Evolutionary conservation across 2,888 invertebrate genomes (phyloP).

Genomic region (Sarcophaga variegata): DNA sequence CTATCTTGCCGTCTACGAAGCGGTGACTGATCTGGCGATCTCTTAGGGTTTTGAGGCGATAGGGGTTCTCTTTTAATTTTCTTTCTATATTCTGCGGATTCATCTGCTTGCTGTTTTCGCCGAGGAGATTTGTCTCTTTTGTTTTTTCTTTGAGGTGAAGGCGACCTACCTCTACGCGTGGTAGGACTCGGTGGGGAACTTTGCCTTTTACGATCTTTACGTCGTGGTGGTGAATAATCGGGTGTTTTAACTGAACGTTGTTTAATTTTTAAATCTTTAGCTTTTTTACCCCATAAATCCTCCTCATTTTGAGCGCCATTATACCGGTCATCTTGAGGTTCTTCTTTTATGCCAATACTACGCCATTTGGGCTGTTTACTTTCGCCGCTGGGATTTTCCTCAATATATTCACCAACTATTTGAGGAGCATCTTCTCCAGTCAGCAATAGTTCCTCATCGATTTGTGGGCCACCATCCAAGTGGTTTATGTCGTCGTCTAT

Average conservation of each 20-base stretch:
- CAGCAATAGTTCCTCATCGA: conserved; percentile 85
- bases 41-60: conserved; percentile 14
- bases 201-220: neutral
- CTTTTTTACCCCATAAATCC: conserved; percentile 76
- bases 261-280: conserved; percentile 63
- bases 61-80: conserved; percentile 35
- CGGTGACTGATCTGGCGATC: conserved; percentile 4
- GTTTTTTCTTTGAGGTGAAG: conserved; percentile 4
- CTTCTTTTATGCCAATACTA: conserved; percentile 76
- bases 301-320: conserved; percentile 41
- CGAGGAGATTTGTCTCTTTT: conserved; percentile 5
- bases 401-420: conserved; percentile 91
- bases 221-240: conserved; percentile 53
- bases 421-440: conserved; percentile 94
- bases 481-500: conserved; percentile 92
- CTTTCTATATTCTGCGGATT: conserved; percentile 43
- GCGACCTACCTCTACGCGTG: neutral
- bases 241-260: conserved; percentile 51
- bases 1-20: neutral
- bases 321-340: conserved; percentile 70
- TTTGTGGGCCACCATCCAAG: conserved; percentile 82
- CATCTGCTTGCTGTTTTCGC: conserved; percentile 27
- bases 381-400: conserved; percentile 85
- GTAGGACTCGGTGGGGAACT: conserved; percentile 10
- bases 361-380: conserved; percentile 78